Base-by-base conservation (phyloP, 2,888 invertebrate genomes). In the Trisateles emortualis region DNA sequence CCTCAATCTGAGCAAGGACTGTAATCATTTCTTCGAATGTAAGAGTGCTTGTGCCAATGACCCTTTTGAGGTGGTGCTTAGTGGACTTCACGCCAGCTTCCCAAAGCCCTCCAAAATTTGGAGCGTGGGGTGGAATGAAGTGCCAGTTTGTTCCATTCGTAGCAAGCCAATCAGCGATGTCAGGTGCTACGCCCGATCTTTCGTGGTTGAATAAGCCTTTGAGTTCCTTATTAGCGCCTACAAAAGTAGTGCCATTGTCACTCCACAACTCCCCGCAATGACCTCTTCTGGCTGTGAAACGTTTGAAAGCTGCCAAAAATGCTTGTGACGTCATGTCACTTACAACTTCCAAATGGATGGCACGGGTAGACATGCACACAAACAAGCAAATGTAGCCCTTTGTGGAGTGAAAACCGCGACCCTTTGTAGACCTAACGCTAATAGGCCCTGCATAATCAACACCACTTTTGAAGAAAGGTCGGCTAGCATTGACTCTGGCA, bases 61-160 rank as follows among this genome's bases (percentile, higher is more conserved):
- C 30, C 17, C 32, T 10, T 14, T n/a, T 29, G 0, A 57, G n/a
- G 14, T 57, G 52, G 2, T 17, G 29, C 10, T 57, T 49, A 0
- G 52, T 33, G 5, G 52, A 48, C 11, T 57, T 52, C 5, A 57
- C 26, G 5, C 48, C 41, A 17, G 57, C 57, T 3, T 57, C 49
- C 13, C 13, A 53, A 29, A 58, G 26, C 4, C 53, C 53, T 3
- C 58, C 57, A 11, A 50, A 50, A 19, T 53, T 36, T 2, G 58
- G 46, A 4, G 41, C 48, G 16, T 52, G 48, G 6, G 52, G 32
- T 10, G 49, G 57, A 1, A 10, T 41, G 6, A 57, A 57, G 17
- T 10, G 2, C 36, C 52, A 57, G 11, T 42, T 36, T 0, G 52
- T 49, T 5, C 45, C 38, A 9, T 29, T 10, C 1, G 29, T 10